Percentiles rank a stretch among this genome's conserved stretches.
These are phyloP conservation scores for Sceloporus undulatus DNA, from an alignment of 2,113 vertebrate species.

Conservation along the genomic window DNA sequence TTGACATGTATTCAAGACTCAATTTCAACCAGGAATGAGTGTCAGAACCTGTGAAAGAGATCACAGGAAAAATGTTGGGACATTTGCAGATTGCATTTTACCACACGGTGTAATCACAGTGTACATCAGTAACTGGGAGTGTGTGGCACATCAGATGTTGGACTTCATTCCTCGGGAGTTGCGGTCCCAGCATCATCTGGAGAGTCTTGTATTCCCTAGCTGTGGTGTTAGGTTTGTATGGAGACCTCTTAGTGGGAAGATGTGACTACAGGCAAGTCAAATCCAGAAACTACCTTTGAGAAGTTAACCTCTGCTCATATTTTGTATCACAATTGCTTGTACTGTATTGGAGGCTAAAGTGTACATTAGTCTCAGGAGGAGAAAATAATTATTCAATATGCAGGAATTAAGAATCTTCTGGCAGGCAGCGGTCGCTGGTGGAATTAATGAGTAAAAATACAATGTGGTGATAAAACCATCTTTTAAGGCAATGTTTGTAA, in stretches of 20 bases:
- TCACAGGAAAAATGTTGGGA: background rate
- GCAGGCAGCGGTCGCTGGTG: background rate
- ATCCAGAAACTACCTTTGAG: background rate
- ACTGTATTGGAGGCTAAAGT: background rate
- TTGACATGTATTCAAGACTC: background rate
- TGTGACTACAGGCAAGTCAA: background rate
- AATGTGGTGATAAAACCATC: constrained; percentile 1
- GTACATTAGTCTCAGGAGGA: background rate
- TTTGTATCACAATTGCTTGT: background rate
- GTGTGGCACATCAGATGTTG: background rate
- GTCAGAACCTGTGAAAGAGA: background rate
- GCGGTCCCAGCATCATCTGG: no score
- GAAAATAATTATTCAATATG: background rate
- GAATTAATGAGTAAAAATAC: constrained; percentile 17
- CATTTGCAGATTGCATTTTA: background rate
- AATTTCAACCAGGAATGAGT: background rate
- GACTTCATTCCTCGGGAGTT: background rate
- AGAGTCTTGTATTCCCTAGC: background rate
- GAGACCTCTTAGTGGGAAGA: background rate
- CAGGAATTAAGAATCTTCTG: background rate
- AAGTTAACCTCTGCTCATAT: background rate
- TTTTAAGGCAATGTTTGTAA: constrained; percentile 23
- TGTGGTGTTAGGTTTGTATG: background rate
- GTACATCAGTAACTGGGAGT: background rate
- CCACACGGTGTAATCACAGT: background rate